phyloP scores from a whole-genome alignment of 2,113 vertebrate species.

The Tympanuchus pallidicinctus region DNA sequence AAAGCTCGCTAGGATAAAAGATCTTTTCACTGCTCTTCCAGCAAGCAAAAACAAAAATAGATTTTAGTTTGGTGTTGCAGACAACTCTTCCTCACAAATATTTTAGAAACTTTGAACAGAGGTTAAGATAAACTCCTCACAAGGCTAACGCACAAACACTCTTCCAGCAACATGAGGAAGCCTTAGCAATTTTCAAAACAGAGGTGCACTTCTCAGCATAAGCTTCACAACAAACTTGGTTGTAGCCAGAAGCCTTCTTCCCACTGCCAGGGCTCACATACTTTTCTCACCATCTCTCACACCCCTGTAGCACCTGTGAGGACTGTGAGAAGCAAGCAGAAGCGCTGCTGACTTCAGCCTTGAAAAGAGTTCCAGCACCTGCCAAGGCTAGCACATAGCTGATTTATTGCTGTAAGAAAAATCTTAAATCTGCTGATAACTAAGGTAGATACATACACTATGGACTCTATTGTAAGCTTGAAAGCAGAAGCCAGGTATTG shows the following conservation, averaged over 20 bases:
- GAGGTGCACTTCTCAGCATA: neutral
- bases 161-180: constrained; percentile 40
- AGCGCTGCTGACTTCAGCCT: neutral
- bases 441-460: neutral
- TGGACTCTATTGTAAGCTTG: neutral
- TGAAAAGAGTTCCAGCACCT: neutral
- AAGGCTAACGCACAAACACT: neutral
- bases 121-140: constrained; percentile 18
- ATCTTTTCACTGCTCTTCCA: constrained; percentile 60
- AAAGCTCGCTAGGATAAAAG: constrained; percentile 58
- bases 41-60: constrained; percentile 60
- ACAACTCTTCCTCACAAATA: constrained; percentile 20
- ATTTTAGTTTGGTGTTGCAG: neutral
- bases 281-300: neutral
- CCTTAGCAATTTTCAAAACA: constrained; percentile 37
- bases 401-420: neutral
- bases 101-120: constrained; percentile 48
- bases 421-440: neutral
- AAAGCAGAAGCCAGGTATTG: neutral
- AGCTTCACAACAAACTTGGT: neutral
- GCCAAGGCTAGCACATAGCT: neutral
- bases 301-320: neutral
- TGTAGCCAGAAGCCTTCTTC: neutral
- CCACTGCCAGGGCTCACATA: neutral
- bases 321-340: neutral